These are phyloP conservation scores for Sylvilagus floridanus DNA, from an alignment of 2,797 vertebrate species.

Conservation along the genomic window DNA sequence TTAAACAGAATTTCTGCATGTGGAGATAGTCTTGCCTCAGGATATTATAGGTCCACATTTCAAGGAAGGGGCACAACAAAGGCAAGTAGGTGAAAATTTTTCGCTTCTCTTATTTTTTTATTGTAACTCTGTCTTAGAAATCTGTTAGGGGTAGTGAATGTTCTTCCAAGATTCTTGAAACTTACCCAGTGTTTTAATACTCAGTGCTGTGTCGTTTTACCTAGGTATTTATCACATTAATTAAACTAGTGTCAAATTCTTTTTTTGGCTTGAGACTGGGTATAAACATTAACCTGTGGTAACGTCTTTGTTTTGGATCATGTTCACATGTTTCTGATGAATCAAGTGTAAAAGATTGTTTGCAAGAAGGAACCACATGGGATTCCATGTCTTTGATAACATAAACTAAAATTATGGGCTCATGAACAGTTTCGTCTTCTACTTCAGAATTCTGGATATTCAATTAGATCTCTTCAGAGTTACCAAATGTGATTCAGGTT, in stretches of 20 bases:
- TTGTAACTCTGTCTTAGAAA: background rate
- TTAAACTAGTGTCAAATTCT: background rate
- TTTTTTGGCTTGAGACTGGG: background rate
- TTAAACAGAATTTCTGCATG: background rate
- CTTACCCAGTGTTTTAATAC: background rate
- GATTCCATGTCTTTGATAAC: background rate
- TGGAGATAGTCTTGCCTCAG: background rate
- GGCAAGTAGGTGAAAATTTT: background rate
- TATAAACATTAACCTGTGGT: background rate
- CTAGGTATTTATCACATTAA: background rate
- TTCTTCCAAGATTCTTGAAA: conserved; percentile 8
- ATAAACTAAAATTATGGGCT: background rate
- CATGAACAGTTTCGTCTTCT: background rate
- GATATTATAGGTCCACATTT: background rate
- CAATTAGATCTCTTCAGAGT: background rate
- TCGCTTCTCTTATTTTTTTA: background rate
- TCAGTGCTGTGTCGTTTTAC: background rate
- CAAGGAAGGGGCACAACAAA: background rate
- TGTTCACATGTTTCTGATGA: background rate
- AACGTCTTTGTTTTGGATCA: background rate
- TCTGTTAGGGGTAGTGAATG: background rate
- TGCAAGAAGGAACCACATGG: background rate
- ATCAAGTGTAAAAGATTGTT: background rate
- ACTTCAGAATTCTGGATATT: background rate
- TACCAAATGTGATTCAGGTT: background rate